phyloP scores from a whole-genome alignment of 2,113 vertebrate genomes.

The Chlorodrepanis virens region DNA sequence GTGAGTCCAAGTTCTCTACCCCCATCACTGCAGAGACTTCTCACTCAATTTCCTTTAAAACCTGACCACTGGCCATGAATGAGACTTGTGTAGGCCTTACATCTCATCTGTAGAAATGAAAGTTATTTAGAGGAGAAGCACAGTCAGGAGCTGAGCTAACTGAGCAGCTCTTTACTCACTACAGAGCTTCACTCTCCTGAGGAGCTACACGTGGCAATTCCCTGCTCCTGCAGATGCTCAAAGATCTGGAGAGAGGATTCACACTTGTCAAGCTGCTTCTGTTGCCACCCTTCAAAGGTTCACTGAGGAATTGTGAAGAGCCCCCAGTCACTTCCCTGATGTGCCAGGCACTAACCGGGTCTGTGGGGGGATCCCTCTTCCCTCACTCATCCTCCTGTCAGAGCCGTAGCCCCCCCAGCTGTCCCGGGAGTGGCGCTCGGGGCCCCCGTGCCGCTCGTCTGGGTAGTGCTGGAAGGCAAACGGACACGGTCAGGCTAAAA shows the following conservation, averaged over 20 bases:
- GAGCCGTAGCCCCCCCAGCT: constrained; percentile 80
- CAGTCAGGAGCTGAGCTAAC: not conserved
- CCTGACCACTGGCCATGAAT: not conserved
- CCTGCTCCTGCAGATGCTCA: not conserved
- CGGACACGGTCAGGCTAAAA: accelerated
- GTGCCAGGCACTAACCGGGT: constrained; percentile 60
- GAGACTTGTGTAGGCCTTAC: not conserved
- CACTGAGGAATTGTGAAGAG: not conserved
- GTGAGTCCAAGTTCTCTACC: not conserved
- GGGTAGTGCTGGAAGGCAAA: constrained; percentile 81
- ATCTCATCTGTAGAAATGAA: not conserved
- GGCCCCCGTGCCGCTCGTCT: constrained; percentile 72
- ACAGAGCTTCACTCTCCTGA: not conserved
- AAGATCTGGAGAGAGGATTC: not conserved
- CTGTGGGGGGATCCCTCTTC: constrained; percentile 59
- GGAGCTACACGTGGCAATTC: not conserved
- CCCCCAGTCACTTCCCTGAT: not conserved
- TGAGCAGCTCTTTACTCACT: not conserved
- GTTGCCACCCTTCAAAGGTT: not conserved
- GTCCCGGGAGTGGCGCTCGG: constrained; percentile 83
- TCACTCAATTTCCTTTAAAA: not conserved
- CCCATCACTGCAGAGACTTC: not conserved
- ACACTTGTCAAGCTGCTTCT: not conserved
- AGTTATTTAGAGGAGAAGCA: not conserved
- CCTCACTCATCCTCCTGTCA: constrained; percentile 81